phyloP scores from a whole-genome alignment of 2,888 invertebrate species.

The Chrysotoxum bicinctum region DNA sequence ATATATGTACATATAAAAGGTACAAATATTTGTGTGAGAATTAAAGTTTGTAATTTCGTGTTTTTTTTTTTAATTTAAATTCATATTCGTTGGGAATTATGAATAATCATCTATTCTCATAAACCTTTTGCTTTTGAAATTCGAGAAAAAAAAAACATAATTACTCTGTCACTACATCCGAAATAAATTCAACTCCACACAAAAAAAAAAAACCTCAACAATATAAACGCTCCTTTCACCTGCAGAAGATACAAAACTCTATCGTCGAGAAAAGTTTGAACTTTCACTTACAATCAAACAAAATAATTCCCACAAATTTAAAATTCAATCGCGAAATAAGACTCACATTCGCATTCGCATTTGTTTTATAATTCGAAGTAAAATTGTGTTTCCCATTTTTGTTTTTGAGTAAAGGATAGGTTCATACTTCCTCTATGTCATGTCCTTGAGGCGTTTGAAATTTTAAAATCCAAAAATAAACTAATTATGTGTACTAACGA shows the following conservation, averaged over 20 bases:
- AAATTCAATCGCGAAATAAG: background rate
- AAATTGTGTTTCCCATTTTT: background rate
- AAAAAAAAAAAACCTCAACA: background rate
- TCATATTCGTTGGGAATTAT: background rate
- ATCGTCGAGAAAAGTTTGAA: conserved; percentile 7
- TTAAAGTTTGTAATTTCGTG: background rate
- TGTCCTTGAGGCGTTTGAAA: background rate
- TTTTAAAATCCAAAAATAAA: conserved; percentile 1
- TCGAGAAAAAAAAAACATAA: background rate
- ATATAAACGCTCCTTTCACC: background rate
- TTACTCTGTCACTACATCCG: background rate
- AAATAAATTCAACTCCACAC: background rate
- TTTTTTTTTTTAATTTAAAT: background rate
- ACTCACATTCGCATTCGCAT: background rate
- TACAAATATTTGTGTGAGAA: background rate
- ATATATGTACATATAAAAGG: background rate
- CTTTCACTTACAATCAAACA: conserved; percentile 28
- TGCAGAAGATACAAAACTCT: background rate
- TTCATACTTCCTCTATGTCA: no score
- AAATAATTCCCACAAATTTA: background rate
- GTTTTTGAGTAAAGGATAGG: background rate
- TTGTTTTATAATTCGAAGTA: background rate
- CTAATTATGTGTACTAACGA: background rate
- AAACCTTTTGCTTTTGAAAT: conserved; percentile 7
- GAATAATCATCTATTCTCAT: background rate